Percentiles rank a stretch among this genome's conserved stretches.
Conservation (phyloP, 2,797 vertebrate genomes). For the Acanthurus leucopareius region DNA sequence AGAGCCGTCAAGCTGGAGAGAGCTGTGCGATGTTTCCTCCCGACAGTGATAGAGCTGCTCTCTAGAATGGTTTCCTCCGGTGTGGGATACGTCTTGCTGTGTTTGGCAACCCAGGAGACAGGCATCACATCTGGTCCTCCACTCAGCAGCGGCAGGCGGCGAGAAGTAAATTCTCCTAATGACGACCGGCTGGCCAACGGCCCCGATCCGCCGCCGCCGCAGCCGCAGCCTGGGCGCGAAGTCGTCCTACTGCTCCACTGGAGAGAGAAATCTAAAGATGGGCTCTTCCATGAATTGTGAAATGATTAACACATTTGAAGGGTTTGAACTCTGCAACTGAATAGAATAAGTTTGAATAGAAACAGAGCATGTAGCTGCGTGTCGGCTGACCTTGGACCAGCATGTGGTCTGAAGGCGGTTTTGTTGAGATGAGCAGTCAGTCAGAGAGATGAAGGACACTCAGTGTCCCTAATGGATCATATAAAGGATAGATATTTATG, state of each 20-base stretch:
- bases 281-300: constrained; percentile 47
- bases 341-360: too few relatives aligned
- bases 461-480: too few relatives aligned
- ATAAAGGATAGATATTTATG: too few relatives aligned
- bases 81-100: constrained; percentile 58
- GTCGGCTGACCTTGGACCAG: too few relatives aligned
- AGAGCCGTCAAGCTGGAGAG: constrained; percentile 66
- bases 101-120: constrained; percentile 69
- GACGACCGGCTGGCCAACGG: constrained; percentile 69
- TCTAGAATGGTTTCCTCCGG: constrained; percentile 45
- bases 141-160: constrained; percentile 52
- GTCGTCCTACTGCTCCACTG: constrained; percentile 57
- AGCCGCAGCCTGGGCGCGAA: constrained; percentile 25
- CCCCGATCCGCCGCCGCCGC: constrained; percentile 22
- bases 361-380: too few relatives aligned
- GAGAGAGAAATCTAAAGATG: constrained; percentile 52
- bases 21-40: constrained; percentile 64
- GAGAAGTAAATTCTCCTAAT: constrained; percentile 75
- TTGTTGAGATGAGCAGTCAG: too few relatives aligned
- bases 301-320: constrained; percentile 26
- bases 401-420: too few relatives aligned
- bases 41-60: constrained; percentile 64
- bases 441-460: too few relatives aligned
- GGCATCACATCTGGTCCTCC: constrained; percentile 70
- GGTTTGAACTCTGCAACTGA: neutral